Base-by-base conservation (phyloP, 2,797 vertebrate species). In the Channa striata region DNA sequence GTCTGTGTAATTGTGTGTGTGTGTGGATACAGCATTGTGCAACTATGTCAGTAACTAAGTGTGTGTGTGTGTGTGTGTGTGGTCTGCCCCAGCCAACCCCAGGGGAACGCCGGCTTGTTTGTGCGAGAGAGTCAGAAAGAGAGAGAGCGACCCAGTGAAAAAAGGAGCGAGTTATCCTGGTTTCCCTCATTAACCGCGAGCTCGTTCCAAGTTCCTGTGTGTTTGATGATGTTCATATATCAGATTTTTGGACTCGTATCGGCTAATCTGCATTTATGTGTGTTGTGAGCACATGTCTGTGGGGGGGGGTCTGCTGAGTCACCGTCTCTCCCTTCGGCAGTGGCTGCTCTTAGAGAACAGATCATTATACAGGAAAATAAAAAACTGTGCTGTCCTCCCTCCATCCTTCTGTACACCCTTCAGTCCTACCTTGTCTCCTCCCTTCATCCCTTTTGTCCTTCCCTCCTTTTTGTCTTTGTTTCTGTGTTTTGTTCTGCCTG, bases 281-380 rank as follows among this genome's bases (percentile, higher is more conserved):
- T 68, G 69, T 60, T 46, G 2, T 53, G 16, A 2, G 21, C 0
- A 13, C 56, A 46, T 48, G 49, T 30, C 25, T 60, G 58, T 54
- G 59, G 54, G 56, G 25, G 46, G 50, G 52, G 46, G 48, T 80
- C 54, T 82, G 85, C 78, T 87, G 83, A 89, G 80, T 87, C 87
- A 84, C 74, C 39, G 68, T 63, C 77, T 64, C 53, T 60, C 60
- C 87, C 83, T 71, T 72, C 59, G 68, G 79, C 79, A 44, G 39
- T 78, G n/a, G 44, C 74, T 78, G 76, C 74, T 85, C 77, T 82
- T 53, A 82, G 25, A 87, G 72, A 87, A 77, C 77, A 82, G 78
- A 84, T 77, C 75, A 77, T 82, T 72, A 75, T 70, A 67, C 61
- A 68, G 68, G 50, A 71, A 75, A 66, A 75, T 47, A 78, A 44